These are phyloP conservation scores for Chelon labrosus DNA, from an alignment of 2,797 vertebrate species.

Conservation along the genomic window DNA sequence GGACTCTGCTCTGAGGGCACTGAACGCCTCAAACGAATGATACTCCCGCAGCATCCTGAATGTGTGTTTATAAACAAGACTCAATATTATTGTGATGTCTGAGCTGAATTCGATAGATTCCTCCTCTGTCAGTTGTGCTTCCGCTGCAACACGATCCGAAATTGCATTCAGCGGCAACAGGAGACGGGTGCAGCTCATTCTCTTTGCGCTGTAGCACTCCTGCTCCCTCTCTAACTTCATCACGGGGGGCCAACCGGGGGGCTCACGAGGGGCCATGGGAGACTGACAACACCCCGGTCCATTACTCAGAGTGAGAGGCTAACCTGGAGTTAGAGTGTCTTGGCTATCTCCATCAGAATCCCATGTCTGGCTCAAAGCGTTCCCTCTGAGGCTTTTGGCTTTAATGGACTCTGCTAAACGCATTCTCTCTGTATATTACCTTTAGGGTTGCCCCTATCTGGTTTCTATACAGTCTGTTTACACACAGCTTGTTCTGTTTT, in stretches of 20 bases:
- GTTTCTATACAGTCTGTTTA: slow-evolving; percentile 78
- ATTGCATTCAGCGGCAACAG: slow-evolving; percentile 81
- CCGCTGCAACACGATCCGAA: slow-evolving; percentile 80
- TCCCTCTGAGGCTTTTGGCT: slow-evolving; percentile 81
- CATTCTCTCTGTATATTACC: slow-evolving; percentile 81
- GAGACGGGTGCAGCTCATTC: slow-evolving; percentile 71
- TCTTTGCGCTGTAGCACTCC: slow-evolving; percentile 42
- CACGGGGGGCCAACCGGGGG: slow-evolving; percentile 65
- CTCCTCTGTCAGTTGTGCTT: slow-evolving; percentile 78
- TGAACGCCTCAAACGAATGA: slow-evolving; percentile 49
- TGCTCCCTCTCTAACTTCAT: slow-evolving; percentile 82
- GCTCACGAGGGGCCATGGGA: slow-evolving; percentile 72
- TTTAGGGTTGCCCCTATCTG: slow-evolving; percentile 78
- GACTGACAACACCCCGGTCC: slow-evolving; percentile 80
- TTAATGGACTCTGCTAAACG: slow-evolving; percentile 86
- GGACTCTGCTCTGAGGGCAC: slow-evolving; percentile 8
- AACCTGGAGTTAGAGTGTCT: slow-evolving; percentile 80
- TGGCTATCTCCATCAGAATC: slow-evolving; percentile 76
- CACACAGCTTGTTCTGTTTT: slow-evolving; percentile 51
- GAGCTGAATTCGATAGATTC: slow-evolving; percentile 84
- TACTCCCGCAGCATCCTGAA: slow-evolving; percentile 72
- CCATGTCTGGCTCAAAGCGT: slow-evolving; percentile 68
- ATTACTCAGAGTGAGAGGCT: slow-evolving; percentile 78
- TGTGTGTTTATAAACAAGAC: slow-evolving; percentile 84
- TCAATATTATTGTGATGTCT: slow-evolving; percentile 85